A percentile compares a stretch with the other conserved stretches of the same genome.
These are phyloP conservation scores for Andrena dorsata DNA, from an alignment of 2,888 invertebrate species.

Conservation along the genomic window DNA sequence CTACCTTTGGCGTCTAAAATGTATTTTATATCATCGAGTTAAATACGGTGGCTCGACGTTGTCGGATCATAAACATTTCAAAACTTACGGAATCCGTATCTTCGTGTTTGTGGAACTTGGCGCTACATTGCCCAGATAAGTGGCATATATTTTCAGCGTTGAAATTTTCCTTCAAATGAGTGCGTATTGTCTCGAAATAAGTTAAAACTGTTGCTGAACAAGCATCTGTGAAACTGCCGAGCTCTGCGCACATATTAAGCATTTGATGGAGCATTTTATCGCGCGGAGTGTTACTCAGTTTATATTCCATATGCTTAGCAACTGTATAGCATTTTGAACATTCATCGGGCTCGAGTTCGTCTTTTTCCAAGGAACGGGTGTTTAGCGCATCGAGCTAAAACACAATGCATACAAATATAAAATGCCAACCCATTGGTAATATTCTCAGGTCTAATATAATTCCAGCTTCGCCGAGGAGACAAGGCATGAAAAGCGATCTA, in stretches of 20 bases:
- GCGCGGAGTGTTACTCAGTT: slow-evolving; percentile 73
- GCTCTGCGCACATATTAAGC: slow-evolving; percentile 88
- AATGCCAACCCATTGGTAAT: background rate
- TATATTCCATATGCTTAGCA: slow-evolving; percentile 80
- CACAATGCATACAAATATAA: slow-evolving; percentile 8
- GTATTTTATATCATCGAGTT: slow-evolving; percentile 17
- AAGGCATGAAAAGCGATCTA: too few species aligned
- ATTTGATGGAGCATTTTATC: slow-evolving; percentile 76
- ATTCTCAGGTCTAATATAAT: too few species aligned
- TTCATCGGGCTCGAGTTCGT: slow-evolving; percentile 81
- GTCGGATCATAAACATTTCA: background rate
- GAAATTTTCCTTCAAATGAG: slow-evolving; percentile 88
- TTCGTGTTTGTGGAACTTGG: slow-evolving; percentile 88
- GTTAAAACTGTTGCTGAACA: slow-evolving; percentile 91
- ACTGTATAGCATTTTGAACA: slow-evolving; percentile 82
- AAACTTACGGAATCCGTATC: slow-evolving; percentile 85
- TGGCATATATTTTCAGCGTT: slow-evolving; percentile 90
- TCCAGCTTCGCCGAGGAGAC: too few species aligned
- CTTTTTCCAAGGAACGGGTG: slow-evolving; percentile 71
- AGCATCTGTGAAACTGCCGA: slow-evolving; percentile 92
- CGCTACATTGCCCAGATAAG: slow-evolving; percentile 91
- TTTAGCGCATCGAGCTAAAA: slow-evolving; percentile 31
- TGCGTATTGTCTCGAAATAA: slow-evolving; percentile 91
- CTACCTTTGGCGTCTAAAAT: slow-evolving; percentile 84
- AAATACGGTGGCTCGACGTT: slow-evolving; percentile 18